Percentiles rank a stretch among this genome's conserved stretches.
Conservation (phyloP, 1,140 invertebrate genomes). For the Listronotus bonariensis region DNA sequence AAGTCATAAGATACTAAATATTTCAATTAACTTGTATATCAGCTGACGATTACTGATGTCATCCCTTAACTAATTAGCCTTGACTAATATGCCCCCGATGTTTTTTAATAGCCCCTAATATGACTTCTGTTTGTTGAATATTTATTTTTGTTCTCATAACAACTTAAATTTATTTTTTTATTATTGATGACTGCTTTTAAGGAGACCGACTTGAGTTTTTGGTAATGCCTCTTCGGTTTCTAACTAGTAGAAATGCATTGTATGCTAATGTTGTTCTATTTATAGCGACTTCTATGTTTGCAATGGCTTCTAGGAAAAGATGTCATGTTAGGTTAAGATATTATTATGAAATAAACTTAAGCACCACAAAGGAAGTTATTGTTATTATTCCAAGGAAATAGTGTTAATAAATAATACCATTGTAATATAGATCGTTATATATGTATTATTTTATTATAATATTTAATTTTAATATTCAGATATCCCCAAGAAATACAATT, state of each 20-base stretch:
- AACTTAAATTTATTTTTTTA: not conserved
- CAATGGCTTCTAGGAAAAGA: slow-evolving; percentile 19
- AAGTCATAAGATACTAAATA: too few species aligned
- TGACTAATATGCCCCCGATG: too few species aligned
- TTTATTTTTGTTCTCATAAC: too few species aligned
- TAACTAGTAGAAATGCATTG: slow-evolving; percentile 17
- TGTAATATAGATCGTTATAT: too few species aligned
- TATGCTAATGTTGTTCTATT: slow-evolving; percentile 22
- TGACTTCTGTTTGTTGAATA: too few species aligned
- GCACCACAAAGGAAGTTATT: slow-evolving; percentile 13
- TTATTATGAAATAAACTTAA: slow-evolving; percentile 13
- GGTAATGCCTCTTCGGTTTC: slow-evolving; percentile 22
- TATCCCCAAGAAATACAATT: too few species aligned
- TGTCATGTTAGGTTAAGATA: slow-evolving; percentile 20
- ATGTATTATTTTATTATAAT: too few species aligned
- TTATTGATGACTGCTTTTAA: slow-evolving; percentile 20
- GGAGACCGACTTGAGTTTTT: slow-evolving; percentile 7
- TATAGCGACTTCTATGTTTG: slow-evolving; percentile 17
- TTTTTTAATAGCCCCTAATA: too few species aligned
- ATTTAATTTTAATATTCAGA: too few species aligned
- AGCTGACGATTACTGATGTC: too few species aligned
- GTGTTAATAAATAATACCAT: not conserved
- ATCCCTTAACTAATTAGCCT: too few species aligned
- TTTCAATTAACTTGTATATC: too few species aligned
- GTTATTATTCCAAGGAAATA: slow-evolving; percentile 16